phyloP scores from a whole-genome alignment of 2,797 vertebrate species.

The Pelobates cultripes region DNA sequence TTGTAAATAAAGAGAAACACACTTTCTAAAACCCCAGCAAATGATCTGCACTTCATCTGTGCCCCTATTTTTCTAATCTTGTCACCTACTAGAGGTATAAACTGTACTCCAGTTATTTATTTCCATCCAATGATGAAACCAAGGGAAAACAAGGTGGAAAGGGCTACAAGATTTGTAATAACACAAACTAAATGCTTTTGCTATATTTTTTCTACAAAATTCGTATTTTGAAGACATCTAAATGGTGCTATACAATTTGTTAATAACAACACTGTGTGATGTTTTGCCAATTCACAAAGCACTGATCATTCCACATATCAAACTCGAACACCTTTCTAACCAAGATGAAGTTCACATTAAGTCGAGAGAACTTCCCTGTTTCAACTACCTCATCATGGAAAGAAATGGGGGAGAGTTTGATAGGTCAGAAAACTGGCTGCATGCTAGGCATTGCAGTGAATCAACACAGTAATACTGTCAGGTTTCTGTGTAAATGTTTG shows the following conservation, averaged over 20 bases:
- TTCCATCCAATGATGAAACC: slow-evolving; percentile 68
- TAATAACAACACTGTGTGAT: slow-evolving; percentile 71
- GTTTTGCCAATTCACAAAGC: slow-evolving; percentile 67
- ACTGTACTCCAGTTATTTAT: slow-evolving; percentile 80
- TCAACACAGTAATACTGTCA: slow-evolving; percentile 32
- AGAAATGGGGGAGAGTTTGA: slow-evolving; percentile 72
- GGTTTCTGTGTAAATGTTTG: slow-evolving; percentile 58
- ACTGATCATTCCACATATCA: slow-evolving; percentile 64
- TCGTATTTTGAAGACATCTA: slow-evolving; percentile 72
- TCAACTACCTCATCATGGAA: slow-evolving; percentile 81
- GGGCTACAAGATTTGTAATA: slow-evolving; percentile 64
- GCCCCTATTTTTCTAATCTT: slow-evolving; percentile 71
- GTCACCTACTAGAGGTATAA: slow-evolving; percentile 70
- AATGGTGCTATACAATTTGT: slow-evolving; percentile 79
- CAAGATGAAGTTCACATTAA: slow-evolving; percentile 65
- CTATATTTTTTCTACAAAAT: slow-evolving; percentile 73
- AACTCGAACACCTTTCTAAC: slow-evolving; percentile 65
- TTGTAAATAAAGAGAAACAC: slow-evolving; percentile 77
- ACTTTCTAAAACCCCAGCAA: slow-evolving; percentile 70
- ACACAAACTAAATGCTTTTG: slow-evolving; percentile 72
- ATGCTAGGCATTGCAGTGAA: slow-evolving; percentile 26
- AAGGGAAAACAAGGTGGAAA: slow-evolving; percentile 68
- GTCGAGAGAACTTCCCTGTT: slow-evolving; percentile 70
- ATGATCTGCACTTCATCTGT: slow-evolving; percentile 70
- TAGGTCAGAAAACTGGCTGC: slow-evolving; percentile 50